A percentile compares a stretch with the other conserved stretches of the same genome.
These are phyloP conservation scores for Gulo gulo DNA, from an alignment of 2,113 vertebrate species.

Conservation along the genomic window DNA sequence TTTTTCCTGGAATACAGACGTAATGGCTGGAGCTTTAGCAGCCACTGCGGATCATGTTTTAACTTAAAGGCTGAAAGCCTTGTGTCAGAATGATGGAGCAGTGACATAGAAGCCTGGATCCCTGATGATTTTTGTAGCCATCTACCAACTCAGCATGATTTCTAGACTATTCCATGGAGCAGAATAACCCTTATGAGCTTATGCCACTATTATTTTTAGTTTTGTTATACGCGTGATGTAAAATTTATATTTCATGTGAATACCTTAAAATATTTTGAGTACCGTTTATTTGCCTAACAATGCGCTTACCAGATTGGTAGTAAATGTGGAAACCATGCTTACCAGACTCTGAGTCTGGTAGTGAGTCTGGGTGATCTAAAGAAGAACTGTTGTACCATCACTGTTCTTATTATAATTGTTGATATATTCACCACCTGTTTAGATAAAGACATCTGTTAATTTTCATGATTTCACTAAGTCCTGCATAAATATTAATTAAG, in stretches of 20 bases:
- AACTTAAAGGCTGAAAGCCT: background rate
- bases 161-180: background rate
- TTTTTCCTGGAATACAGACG: background rate
- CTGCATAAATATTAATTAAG: constrained; percentile 72
- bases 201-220: background rate
- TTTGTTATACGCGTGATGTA: background rate
- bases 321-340: background rate
- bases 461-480: constrained; percentile 60
- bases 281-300: background rate
- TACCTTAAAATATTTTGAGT: background rate
- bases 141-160: background rate
- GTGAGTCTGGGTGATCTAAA: background rate
- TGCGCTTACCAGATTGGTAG: background rate
- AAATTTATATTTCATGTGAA: background rate
- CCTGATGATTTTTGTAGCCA: background rate
- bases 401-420: background rate
- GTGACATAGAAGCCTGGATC: background rate
- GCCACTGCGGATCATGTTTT: background rate
- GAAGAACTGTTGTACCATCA: background rate
- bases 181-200: background rate
- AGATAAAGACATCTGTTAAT: constrained; percentile 67
- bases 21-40: background rate
- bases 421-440: constrained; percentile 36
- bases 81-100: background rate
- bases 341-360: background rate